Evolutionary conservation across 2,113 vertebrate genomes (phyloP).

Genomic region (Elgaria multicarinata): DNA sequence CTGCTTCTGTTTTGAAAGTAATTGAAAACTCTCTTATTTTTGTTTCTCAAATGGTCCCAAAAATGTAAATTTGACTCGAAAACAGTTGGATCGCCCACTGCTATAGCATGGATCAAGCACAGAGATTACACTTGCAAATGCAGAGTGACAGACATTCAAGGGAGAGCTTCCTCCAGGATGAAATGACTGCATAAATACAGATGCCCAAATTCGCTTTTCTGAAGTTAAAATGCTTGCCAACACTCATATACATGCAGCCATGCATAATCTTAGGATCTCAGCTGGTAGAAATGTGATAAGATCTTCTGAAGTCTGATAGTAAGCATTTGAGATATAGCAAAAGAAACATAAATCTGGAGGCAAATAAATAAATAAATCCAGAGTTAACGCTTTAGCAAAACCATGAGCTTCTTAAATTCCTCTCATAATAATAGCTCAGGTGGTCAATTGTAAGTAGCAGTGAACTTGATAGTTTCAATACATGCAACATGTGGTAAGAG

Average conservation of each 20-base stretch:
- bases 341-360: neutral
- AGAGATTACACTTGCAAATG: conserved; percentile 3
- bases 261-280: neutral
- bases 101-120: neutral
- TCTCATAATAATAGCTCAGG: neutral
- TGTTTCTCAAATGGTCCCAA: fast-evolving
- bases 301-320: neutral
- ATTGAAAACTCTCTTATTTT: neutral
- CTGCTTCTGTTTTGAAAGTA: conserved; percentile 10
- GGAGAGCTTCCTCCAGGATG: neutral
- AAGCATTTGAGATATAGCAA: neutral
- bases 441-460: neutral
- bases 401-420: neutral
- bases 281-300: neutral
- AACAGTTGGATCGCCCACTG: neutral
- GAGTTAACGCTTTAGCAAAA: neutral
- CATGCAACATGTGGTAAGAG: neutral
- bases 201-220: conserved; percentile 14
- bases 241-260: neutral
- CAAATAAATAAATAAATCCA: too few species aligned
- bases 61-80: neutral
- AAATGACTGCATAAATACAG: conserved; percentile 5
- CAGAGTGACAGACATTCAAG: conserved; percentile 1
- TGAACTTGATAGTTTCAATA: neutral
- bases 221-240: conserved; percentile 21